phyloP scores from a whole-genome alignment of 2,113 vertebrate species.

The Caloenas nicobarica region DNA sequence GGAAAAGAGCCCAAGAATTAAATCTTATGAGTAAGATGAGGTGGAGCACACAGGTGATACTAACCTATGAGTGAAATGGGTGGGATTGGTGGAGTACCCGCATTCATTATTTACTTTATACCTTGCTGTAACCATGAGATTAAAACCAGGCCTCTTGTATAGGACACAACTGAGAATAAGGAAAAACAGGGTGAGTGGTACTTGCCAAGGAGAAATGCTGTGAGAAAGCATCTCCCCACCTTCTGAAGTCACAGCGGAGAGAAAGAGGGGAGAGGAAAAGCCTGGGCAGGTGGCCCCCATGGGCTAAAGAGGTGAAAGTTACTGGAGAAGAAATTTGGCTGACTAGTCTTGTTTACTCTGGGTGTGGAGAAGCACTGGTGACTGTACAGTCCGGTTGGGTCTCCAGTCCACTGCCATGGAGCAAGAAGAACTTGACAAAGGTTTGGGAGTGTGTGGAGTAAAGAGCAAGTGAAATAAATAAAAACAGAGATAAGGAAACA shows the following conservation, averaged over 20 bases:
- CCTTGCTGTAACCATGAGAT: neutral
- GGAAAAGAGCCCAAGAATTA: neutral
- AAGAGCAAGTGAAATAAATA: neutral
- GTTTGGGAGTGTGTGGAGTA: neutral
- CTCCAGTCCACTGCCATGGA: rapidly evolving
- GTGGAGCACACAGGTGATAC: neutral
- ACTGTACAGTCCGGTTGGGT: neutral
- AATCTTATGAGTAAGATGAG: neutral
- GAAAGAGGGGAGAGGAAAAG: neutral
- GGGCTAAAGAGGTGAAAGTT: neutral
- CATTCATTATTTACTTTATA: neutral
- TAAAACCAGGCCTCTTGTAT: neutral
- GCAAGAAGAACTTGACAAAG: neutral
- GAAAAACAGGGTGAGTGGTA: neutral
- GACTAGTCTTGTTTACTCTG: neutral
- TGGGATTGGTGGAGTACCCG: neutral
- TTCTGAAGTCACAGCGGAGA: neutral
- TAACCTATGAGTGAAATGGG: neutral
- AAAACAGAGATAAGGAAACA: neutral
- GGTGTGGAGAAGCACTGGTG: neutral
- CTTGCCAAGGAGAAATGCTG: neutral
- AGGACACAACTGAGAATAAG: neutral
- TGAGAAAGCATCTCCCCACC: neutral
- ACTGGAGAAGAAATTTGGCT: neutral
- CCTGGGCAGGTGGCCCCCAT: rapidly evolving